A percentile compares a stretch with the other conserved stretches of the same genome.
Evolutionary conservation across 2,888 invertebrate genomes (phyloP).

Genomic region (Phlogophora meticulosa): DNA sequence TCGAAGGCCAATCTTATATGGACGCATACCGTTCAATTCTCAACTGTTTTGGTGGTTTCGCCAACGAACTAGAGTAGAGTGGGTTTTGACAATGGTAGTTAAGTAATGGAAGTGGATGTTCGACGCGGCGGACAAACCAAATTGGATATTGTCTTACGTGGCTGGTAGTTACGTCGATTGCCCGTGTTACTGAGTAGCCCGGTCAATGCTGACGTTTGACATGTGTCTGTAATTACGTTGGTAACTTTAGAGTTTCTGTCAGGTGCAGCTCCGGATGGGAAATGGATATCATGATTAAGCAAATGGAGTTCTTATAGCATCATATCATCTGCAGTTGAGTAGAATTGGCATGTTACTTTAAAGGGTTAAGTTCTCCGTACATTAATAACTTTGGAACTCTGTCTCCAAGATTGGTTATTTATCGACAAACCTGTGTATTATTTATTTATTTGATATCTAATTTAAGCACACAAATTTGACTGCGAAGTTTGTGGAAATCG

Average conservation of each 20-base stretch:
- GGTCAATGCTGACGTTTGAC: conserved; percentile 69
- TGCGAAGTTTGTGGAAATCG: too few species aligned
- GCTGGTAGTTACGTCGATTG: conserved; percentile 73
- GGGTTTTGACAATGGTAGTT: conserved; percentile 89
- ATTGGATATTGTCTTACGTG: conserved; percentile 82
- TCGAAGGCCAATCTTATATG: conserved; percentile 74
- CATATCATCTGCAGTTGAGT: neutral
- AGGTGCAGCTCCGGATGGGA: neutral
- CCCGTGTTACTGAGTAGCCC: conserved; percentile 68
- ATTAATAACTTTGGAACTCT: neutral
- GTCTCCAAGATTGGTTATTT: too few species aligned
- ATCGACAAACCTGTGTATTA: too few species aligned
- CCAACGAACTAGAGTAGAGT: conserved; percentile 82
- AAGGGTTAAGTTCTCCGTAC: neutral
- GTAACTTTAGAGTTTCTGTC: conserved; percentile 52
- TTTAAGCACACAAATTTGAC: too few species aligned
- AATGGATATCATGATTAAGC: conserved; percentile 5
- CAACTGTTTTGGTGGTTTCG: conserved; percentile 86
- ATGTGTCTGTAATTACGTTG: conserved; percentile 60
- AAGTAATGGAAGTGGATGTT: conserved; percentile 85
- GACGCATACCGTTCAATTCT: conserved; percentile 81
- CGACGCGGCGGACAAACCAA: conserved; percentile 76
- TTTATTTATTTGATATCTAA: too few species aligned
- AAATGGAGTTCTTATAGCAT: conserved; percentile 6
- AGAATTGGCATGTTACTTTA: neutral